These are phyloP conservation scores for Synanthedon formicaeformis DNA, from an alignment of 2,888 invertebrate species.

Conservation along the genomic window DNA sequence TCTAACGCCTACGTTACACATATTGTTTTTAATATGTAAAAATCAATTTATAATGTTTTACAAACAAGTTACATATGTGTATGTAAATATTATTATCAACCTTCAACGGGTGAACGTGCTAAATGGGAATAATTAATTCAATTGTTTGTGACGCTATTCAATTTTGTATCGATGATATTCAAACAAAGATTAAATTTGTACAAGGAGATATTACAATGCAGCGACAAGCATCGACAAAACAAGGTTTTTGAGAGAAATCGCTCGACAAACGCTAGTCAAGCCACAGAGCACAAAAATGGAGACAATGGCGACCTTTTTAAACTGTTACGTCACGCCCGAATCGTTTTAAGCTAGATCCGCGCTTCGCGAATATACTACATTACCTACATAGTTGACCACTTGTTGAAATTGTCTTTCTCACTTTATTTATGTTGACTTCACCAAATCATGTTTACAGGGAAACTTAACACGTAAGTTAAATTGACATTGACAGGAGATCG, in stretches of 20 bases:
- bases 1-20: too few species aligned
- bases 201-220: constrained; percentile 22
- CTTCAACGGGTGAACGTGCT: not conserved
- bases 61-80: too few species aligned
- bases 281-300: too few species aligned
- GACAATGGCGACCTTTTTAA: too few species aligned
- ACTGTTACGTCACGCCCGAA: constrained; percentile 31
- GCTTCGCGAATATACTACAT: constrained; percentile 11
- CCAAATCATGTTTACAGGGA: constrained; percentile 10
- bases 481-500: not conserved
- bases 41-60: too few species aligned
- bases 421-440: constrained; percentile 10
- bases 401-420: constrained; percentile 12
- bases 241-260: constrained; percentile 37
- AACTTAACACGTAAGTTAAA: constrained; percentile 1
- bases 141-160: not conserved
- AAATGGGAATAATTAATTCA: not conserved
- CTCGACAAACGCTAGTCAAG: constrained; percentile 3
- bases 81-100: too few species aligned
- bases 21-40: too few species aligned
- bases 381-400: constrained; percentile 10
- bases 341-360: constrained; percentile 6
- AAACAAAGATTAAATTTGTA: constrained; percentile 11
- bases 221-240: constrained; percentile 21
- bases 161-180: not conserved